These are phyloP conservation scores for Chymomyza fuscimana DNA, from an alignment of 2,888 invertebrate genomes.

Conservation along the genomic window DNA sequence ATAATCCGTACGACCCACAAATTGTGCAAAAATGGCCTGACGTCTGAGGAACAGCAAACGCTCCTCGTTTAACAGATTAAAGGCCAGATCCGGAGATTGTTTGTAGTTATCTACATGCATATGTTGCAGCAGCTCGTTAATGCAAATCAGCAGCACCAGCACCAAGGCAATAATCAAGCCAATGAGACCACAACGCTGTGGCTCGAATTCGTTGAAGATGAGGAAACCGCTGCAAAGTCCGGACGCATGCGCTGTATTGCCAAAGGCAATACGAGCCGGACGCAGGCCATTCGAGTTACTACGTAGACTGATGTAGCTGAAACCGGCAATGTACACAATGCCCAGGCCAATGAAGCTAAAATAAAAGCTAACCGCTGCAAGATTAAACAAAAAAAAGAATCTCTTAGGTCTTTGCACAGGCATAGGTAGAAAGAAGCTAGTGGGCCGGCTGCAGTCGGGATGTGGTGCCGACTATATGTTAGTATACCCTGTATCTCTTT, in stretches of 20 bases:
- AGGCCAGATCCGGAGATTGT: conserved; percentile 68
- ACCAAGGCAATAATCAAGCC: conserved; percentile 53
- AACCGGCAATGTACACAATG: conserved; percentile 62
- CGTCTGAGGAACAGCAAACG: conserved; percentile 60
- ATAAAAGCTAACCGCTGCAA: conserved; percentile 67
- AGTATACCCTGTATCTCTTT: too few species aligned
- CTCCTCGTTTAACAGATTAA: conserved; percentile 72
- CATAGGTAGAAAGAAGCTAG: too few species aligned
- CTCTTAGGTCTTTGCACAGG: too few species aligned
- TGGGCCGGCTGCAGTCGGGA: too few species aligned
- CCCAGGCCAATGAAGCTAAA: conserved; percentile 67
- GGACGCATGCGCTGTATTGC: conserved; percentile 56
- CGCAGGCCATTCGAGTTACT: conserved; percentile 62
- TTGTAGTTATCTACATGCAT: conserved; percentile 64
- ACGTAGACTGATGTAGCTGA: conserved; percentile 71
- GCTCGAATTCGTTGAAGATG: conserved; percentile 69
- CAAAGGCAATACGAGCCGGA: conserved; percentile 65
- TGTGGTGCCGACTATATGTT: neutral
- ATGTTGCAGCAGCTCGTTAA: conserved; percentile 72
- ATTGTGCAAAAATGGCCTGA: conserved; percentile 60
- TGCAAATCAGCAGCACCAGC: conserved; percentile 49
- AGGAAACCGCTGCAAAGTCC: conserved; percentile 64
- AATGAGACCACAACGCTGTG: conserved; percentile 59
- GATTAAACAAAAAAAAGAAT: neutral
- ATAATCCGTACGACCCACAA: conserved; percentile 65